Evolutionary conservation across 2,797 vertebrate genomes (phyloP).

Genomic region (Lophura swinhoii): DNA sequence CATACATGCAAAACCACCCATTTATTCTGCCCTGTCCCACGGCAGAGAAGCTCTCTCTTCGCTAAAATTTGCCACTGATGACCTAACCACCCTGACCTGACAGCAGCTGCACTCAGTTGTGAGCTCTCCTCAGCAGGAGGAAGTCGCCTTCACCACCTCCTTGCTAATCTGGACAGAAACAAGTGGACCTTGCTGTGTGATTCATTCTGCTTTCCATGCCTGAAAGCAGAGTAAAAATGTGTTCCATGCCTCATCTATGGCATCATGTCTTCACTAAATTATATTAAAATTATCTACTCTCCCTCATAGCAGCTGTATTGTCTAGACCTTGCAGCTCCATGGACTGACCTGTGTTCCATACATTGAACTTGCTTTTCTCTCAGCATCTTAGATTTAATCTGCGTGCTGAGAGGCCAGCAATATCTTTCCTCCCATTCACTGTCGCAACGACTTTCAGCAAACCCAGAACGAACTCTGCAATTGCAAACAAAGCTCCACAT

Average conservation of each 20-base stretch:
- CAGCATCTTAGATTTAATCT: not conserved
- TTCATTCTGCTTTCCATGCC: not conserved
- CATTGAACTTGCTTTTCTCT: not conserved
- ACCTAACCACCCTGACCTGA: not conserved
- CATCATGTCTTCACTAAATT: not conserved
- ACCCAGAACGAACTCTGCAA: not conserved
- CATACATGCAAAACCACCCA: not conserved
- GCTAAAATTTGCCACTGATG: not conserved
- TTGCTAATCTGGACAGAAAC: not conserved
- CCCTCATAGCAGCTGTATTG: not conserved
- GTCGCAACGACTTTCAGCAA: not conserved
- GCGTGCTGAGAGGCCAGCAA: not conserved
- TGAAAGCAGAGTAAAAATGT: not conserved
- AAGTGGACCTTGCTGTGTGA: not conserved
- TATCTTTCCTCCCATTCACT: not conserved
- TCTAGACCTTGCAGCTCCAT: not conserved
- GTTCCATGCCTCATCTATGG: not conserved
- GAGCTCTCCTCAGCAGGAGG: not conserved
- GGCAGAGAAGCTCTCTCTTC: not conserved
- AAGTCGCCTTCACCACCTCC: not conserved
- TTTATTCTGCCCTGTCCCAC: not conserved
- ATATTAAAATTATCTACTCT: not conserved
- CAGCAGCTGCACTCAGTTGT: not conserved
- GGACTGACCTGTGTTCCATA: not conserved
- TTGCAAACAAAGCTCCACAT: not conserved